Evolutionary conservation across 2,113 vertebrate genomes (phyloP).

Genomic region (Ictidomys tridecemlineatus): DNA sequence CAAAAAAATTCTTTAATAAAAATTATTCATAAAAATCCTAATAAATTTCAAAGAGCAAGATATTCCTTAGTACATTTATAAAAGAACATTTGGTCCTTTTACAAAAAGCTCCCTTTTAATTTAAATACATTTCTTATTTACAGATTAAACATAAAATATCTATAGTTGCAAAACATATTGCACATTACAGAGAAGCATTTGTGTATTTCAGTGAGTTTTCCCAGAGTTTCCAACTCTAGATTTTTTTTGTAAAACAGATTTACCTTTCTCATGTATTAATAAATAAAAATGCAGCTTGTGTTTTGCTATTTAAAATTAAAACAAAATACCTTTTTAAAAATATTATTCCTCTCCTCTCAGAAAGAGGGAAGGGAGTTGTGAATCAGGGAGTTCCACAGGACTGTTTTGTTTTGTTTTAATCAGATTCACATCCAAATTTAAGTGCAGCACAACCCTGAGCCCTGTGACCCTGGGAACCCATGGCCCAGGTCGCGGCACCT

Average conservation of each 20-base stretch:
- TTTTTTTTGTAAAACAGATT: conserved; percentile 69
- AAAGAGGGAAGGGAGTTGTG: not conserved
- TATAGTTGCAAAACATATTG: conserved; percentile 85
- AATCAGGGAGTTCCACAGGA: conserved; percentile 59
- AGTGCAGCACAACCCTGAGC: not conserved
- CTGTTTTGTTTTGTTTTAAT: not conserved
- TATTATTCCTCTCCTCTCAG: conserved; percentile 51
- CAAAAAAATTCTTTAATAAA: conserved; percentile 86
- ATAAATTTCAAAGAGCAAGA: conserved; percentile 83
- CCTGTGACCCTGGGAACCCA: not conserved
- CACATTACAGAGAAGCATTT: conserved; percentile 84
- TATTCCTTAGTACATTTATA: conserved; percentile 80
- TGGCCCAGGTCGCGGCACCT: not conserved
- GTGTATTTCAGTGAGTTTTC: conserved; percentile 72
- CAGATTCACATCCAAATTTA: not conserved
- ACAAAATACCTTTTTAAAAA: conserved; percentile 69
- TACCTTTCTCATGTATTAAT: conserved; percentile 70
- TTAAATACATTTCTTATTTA: conserved; percentile 85
- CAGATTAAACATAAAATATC: conserved; percentile 81
- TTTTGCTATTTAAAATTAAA: conserved; percentile 49
- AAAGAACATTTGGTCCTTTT: conserved; percentile 86
- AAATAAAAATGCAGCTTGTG: conserved; percentile 75
- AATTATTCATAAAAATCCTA: conserved; percentile 84
- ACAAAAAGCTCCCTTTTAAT: conserved; percentile 81
- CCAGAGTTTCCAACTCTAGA: conserved; percentile 73